These are phyloP conservation scores for Lysandra coridon DNA, from an alignment of 2,888 invertebrate species.

Conservation along the genomic window DNA sequence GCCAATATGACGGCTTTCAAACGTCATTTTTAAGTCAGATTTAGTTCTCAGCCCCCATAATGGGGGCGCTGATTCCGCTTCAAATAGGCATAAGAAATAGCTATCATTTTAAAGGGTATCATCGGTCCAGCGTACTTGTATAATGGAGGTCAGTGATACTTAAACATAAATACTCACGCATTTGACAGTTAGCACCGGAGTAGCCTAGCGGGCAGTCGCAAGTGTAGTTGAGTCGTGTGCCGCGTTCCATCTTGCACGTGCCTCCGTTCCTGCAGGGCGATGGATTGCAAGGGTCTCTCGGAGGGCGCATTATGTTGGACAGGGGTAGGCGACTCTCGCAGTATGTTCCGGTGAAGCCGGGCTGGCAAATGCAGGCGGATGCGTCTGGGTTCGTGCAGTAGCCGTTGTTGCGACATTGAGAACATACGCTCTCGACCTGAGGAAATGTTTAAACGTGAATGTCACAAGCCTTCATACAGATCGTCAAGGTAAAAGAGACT, in stretches of 20 bases:
- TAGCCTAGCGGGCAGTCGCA: slow-evolving; percentile 92
- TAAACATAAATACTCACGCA: slow-evolving; percentile 75
- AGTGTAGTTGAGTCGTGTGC: slow-evolving; percentile 73
- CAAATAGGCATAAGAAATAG: too few species aligned
- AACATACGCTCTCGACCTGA: slow-evolving; percentile 61
- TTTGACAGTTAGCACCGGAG: slow-evolving; percentile 89
- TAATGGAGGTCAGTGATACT: too few species aligned
- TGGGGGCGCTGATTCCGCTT: too few species aligned
- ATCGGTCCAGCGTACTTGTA: too few species aligned
- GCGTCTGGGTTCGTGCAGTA: slow-evolving; percentile 78
- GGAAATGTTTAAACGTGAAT: background rate
- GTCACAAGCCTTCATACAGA: background rate
- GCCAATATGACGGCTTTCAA: too few species aligned
- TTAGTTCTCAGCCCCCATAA: too few species aligned
- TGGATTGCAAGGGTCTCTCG: slow-evolving; percentile 77
- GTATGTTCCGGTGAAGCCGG: slow-evolving; percentile 58
- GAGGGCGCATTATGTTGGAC: slow-evolving; percentile 53
- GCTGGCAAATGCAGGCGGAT: slow-evolving; percentile 78
- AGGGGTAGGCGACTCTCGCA: slow-evolving; percentile 61
- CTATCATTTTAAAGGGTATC: too few species aligned
- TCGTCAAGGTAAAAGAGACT: too few species aligned
- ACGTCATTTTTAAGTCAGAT: too few species aligned
- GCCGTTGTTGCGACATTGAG: slow-evolving; percentile 85
- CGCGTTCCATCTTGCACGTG: slow-evolving; percentile 81
- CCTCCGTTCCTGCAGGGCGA: slow-evolving; percentile 91